These are phyloP conservation scores for Larimichthys crocea DNA, from an alignment of 2,113 vertebrate species.

Conservation along the genomic window DNA sequence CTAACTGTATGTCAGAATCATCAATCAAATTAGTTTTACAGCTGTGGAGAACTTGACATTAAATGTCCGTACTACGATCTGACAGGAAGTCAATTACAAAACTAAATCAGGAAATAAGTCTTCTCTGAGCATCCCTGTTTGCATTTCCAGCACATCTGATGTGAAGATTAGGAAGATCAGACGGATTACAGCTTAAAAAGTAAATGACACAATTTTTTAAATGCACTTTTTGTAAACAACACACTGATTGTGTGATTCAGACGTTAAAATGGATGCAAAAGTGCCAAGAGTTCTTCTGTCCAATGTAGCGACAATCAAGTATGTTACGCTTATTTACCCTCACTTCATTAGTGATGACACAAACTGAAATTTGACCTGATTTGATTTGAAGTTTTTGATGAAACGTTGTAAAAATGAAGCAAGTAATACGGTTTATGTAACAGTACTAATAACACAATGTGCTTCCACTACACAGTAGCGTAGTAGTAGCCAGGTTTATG, in stretches of 20 bases:
- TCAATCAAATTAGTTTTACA: not conserved
- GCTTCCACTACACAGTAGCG: no score
- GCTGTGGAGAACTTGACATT: not conserved
- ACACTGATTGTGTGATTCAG: not conserved
- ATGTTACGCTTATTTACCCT: no score
- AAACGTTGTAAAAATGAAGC: no score
- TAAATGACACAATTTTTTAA: not conserved
- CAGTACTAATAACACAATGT: no score
- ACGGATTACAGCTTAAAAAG: not conserved
- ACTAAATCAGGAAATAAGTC: not conserved
- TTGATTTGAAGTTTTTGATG: no score
- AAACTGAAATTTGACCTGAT: no score
- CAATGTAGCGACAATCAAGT: not conserved
- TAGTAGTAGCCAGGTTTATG: no score
- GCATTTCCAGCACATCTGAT: not conserved
- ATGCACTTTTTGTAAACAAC: no score
- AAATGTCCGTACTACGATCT: not conserved
- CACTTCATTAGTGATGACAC: no score
- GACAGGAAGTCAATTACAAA: not conserved
- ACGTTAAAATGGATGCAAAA: not conserved
- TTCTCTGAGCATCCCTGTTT: not conserved
- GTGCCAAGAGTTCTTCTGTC: not conserved
- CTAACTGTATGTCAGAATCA: not conserved
- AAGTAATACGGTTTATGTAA: no score
- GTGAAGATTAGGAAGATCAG: not conserved